These are phyloP conservation scores for Calonectris borealis DNA, from an alignment of 2,113 vertebrate species.

Conservation along the genomic window DNA sequence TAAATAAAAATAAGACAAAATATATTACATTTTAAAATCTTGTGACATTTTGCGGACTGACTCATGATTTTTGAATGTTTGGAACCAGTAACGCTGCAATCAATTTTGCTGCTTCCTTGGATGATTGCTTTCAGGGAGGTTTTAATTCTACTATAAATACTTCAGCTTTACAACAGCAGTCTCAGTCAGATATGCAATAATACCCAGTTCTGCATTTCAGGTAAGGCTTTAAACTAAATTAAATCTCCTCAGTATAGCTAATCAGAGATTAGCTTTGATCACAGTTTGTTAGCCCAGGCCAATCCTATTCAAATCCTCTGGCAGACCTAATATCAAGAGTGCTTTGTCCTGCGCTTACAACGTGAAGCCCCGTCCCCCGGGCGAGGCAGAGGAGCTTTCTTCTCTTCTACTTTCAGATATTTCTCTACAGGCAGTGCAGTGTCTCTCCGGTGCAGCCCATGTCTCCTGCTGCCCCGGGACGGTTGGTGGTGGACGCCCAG, in stretches of 20 bases:
- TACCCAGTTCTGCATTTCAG: conserved; percentile 51
- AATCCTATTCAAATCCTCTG: conserved; percentile 1
- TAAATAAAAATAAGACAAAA: not conserved
- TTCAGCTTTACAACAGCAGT: not conserved
- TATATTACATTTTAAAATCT: not conserved
- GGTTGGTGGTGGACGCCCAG: not conserved
- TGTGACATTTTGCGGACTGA: not conserved
- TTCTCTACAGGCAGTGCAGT: fast-evolving
- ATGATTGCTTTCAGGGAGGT: conserved; percentile 39
- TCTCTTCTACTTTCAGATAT: not conserved
- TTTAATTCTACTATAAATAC: conserved; percentile 47
- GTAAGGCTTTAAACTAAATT: conserved; percentile 42
- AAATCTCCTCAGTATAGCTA: conserved; percentile 53
- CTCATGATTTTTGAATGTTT: not conserved
- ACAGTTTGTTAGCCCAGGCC: conserved; percentile 28
- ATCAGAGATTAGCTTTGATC: conserved; percentile 63
- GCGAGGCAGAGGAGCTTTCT: not conserved
- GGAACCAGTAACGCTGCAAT: not conserved
- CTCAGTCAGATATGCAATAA: not conserved
- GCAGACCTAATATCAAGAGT: not conserved
- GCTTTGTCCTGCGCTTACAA: not conserved
- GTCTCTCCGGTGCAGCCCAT: fast-evolving
- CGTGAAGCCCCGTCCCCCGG: not conserved
- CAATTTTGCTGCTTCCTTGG: not conserved
- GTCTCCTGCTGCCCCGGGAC: not conserved